These are phyloP conservation scores for Phorcus lineatus DNA, from an alignment of 2,888 invertebrate genomes.

Conservation along the genomic window DNA sequence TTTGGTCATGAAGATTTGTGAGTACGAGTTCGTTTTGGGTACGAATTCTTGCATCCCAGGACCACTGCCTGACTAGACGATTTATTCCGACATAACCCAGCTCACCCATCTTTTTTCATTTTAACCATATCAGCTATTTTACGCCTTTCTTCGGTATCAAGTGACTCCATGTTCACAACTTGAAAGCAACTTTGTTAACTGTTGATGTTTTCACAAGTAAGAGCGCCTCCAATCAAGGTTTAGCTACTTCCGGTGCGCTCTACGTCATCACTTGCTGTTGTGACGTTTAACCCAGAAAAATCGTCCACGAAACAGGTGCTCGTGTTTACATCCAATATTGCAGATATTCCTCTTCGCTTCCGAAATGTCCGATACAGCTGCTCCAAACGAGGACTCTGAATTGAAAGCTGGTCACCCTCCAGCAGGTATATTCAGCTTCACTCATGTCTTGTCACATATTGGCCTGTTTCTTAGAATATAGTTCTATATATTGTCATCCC, in stretches of 20 bases:
- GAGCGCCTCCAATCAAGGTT: background rate
- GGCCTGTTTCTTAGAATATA: too few relatives aligned
- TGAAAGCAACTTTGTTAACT: background rate
- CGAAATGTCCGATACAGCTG: conserved; percentile 63
- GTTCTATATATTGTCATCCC: too few relatives aligned
- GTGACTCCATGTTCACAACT: conserved; percentile 33
- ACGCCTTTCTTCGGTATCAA: conserved; percentile 47
- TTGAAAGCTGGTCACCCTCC: conserved; percentile 92
- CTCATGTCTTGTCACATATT: conserved; percentile 4
- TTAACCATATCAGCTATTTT: conserved; percentile 47
- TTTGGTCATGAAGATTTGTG: too few relatives aligned
- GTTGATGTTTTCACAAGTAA: too few relatives aligned
- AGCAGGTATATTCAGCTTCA: conserved; percentile 82
- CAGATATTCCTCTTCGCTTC: background rate
- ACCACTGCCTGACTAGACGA: too few relatives aligned
- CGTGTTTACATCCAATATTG: conserved; percentile 12
- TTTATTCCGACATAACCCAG: too few relatives aligned
- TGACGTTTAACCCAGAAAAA: conserved; percentile 26
- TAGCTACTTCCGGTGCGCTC: background rate
- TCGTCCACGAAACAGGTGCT: conserved; percentile 4
- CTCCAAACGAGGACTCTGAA: conserved; percentile 81
- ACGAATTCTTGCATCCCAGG: too few relatives aligned
- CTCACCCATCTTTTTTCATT: conserved; percentile 46
- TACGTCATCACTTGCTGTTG: background rate
- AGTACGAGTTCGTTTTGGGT: too few relatives aligned